Base-by-base conservation (phyloP, 2,888 invertebrate species). In the Drosophila pseudotakahashii region DNA sequence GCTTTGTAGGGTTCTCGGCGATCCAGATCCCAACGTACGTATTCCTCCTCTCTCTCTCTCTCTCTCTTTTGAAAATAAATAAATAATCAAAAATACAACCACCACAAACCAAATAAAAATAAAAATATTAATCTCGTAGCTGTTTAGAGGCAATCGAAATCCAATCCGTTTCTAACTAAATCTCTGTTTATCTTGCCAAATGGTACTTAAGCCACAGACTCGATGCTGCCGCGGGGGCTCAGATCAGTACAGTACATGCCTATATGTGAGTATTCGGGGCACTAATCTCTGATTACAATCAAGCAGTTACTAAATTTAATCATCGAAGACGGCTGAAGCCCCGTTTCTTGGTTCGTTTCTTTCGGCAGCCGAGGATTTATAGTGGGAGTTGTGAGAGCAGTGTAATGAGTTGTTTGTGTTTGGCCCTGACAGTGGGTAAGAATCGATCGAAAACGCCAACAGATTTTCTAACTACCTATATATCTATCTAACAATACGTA, bases 311-410 rank as follows among this genome's bases (percentile, higher is more conserved):
- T 11, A 32, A 62, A 63, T 68, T 66, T 23, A 23, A 68, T 42
- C 55, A 48, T 36, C 66, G 14, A 54, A 30, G 47, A 48, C 48
- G 66, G 69, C 37, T 10, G 66, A 36, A 44, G 32, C 42, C 45
- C 51, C 50, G 52, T 75, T 75, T 54, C 80, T 78, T 77, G 75
- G 79, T 72, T 81, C 70, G 63, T 81, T 80, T 85, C 82, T 80
- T 85, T 85, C 64, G 74, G 79, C 80, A 80, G 85, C 48, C 75
- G 62, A 53, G 60, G 60, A 55, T 54, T 53, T 75, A 64, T 78
- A 71, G 60, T 78, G 80, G 60, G 78, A 76, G 19, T 71, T 67
- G 42, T 63, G 73, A 57, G 64, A 63, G 64, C 55, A 64, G 61
- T 73, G 51, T 51, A 73, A 72, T 52, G 72, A 71, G 61, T 72